Base-by-base conservation (phyloP, 2,113 vertebrate species). In the Alligator sinensis region DNA sequence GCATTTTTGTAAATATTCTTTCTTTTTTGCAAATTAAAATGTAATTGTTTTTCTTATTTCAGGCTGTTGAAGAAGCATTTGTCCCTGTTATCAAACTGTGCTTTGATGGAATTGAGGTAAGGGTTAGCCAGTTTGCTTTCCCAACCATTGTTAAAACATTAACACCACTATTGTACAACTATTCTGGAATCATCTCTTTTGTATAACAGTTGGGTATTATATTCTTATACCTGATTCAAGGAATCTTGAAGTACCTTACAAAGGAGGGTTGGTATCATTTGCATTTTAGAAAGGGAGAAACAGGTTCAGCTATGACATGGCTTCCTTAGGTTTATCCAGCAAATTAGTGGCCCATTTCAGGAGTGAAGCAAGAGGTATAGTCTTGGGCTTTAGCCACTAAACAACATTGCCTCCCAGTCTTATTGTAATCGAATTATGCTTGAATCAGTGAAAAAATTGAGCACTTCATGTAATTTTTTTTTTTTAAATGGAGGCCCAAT, bases 61-160 rank as follows among this genome's bases (percentile, higher is more conserved):
- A 99, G 99, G 98, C 98, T 95, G 98, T 99, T 78, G 98, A 99
- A 97, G 98, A 99, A 91, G 98, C 99, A 5, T 99, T 98, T 96
- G 99, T 99, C 90, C 99, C 99, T 15, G 98, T 99, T 93, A 99
- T 99, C 96, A 99, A 99, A 96, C 97, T 99, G 72, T 98, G 97
- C 88, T 99, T 98, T 98, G 98, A 99, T 97, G 98, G 98, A 83
- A 99, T 99, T 97, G 98, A 99, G 98, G 99, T 99, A 98, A 96
- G 93, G 13, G 22, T 3, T 82, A 59, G 28, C 93, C 18, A 16
- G 19, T 54, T 63, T 24, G n/a, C 63, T 88, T 85, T 84, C 3
- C 62, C n/a, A 47, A 30, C 28, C 1, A 2, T 76, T 7, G 5
- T 89, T 88, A 88, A 87, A 89, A 63, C 5, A 6, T 74, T 47